phyloP scores from a whole-genome alignment of 2,888 invertebrate genomes.

The Didymodactylos carnosus region DNA sequence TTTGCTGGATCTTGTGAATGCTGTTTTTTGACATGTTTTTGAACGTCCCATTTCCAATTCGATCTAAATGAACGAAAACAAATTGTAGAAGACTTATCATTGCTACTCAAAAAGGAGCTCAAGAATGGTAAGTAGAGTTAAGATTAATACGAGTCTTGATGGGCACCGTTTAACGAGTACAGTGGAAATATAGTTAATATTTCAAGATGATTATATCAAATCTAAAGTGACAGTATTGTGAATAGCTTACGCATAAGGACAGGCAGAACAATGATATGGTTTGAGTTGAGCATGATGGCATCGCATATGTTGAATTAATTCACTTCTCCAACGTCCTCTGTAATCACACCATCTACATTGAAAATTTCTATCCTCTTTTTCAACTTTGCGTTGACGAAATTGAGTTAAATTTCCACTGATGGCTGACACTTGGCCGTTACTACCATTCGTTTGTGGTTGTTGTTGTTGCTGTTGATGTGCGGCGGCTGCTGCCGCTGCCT shows the following conservation, averaged over 20 bases:
- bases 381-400: slow-evolving; percentile 1
- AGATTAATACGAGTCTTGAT: too few relatives aligned
- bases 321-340: slow-evolving; percentile 33
- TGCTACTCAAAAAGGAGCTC: too few relatives aligned
- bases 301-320: slow-evolving; percentile 34
- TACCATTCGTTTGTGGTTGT: neutral
- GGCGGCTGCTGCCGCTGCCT: neutral
- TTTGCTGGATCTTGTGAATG: slow-evolving; percentile 11
- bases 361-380: slow-evolving; percentile 19
- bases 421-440: neutral
- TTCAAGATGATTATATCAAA: too few relatives aligned
- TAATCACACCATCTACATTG: slow-evolving; percentile 32
- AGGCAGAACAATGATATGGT: slow-evolving; percentile 31
- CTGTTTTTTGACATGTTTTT: slow-evolving; percentile 14
- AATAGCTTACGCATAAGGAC: slow-evolving; percentile 32
- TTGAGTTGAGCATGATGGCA: slow-evolving; percentile 32
- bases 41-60: slow-evolving; percentile 15
- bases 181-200: too few relatives aligned
- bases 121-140: too few relatives aligned
- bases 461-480: neutral
- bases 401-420: too few relatives aligned
- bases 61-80: too few relatives aligned
- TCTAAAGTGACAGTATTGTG: too few relatives aligned
- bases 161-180: too few relatives aligned
- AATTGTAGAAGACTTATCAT: too few relatives aligned